Evolutionary conservation across 2,888 invertebrate species (phyloP), one percentile per base, ranked within the genome.

Genomic region (Ophion slaviceki): DNA sequence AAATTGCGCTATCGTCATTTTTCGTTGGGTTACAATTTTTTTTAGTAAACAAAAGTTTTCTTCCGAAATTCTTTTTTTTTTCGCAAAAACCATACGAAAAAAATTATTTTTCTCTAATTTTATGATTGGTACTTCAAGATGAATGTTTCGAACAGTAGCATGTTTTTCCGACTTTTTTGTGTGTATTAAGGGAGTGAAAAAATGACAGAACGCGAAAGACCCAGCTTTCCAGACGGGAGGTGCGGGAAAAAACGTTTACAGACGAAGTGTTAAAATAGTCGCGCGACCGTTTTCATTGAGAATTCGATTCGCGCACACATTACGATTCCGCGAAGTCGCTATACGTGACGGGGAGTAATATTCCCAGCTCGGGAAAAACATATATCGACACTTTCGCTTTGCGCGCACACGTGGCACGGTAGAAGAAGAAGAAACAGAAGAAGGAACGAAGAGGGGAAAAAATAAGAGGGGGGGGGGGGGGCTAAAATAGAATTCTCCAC

Each of bases 401-500:
- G 36, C 14, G 28, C 61, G 47, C 11, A 67, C 64, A 74, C 82
- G 85, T 82, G 78, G 68, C 40, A 70, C 85, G 75, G 71, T 57
- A 67, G 72, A 61, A 28, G 45, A 72, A 62, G n/a, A 57, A 53
- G 74, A 62, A 40, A 75, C 14, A 53, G 74, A 53, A 40, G 68
- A 79, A 76, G 79, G 36, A 53, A 40, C 32, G n/a, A 2, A 3
- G 36, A 17, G 36, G 7, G 17, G 17, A 2, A 66, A 32, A 17
- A 7, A 28, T 11, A 32, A 14, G 6, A 66, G 8, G 11, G n/a
- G 17, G 17, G 40, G 57, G 47, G 24, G 47, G 77, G 80, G 85
- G 67, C 80, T 80, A 76, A 82, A 85, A 85, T 85, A 85, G 80
- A 85, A 71, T 71, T 80, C 61, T 80, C 78, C 80, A 71, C 79